Evolutionary conservation across 2,888 invertebrate genomes (phyloP).

Genomic region (Atherix ibis): DNA sequence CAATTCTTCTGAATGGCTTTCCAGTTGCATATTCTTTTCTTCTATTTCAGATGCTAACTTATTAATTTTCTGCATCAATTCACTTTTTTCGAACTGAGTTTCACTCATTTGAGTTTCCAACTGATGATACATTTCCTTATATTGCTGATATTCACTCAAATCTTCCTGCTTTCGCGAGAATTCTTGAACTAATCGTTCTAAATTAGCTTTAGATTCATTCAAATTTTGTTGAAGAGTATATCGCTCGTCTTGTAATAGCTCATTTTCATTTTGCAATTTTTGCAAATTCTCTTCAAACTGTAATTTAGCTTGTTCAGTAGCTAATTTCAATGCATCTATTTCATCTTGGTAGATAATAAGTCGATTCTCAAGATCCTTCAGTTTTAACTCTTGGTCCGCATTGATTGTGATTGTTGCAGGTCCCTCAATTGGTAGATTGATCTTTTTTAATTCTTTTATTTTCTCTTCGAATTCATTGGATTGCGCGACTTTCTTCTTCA

Average conservation of each 20-base stretch:
- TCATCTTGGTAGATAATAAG: too few species aligned
- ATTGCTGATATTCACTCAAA: not conserved
- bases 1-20: slow-evolving; percentile 8
- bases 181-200: not conserved
- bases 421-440: slow-evolving; percentile 5
- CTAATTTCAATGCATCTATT: not conserved
- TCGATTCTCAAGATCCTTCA: too few species aligned
- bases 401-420: not conserved
- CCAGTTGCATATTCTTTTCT: slow-evolving; percentile 4
- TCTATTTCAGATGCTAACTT: not conserved
- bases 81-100: too few species aligned
- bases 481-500: slow-evolving; percentile 54
- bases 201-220: slow-evolving; percentile 4
- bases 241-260: slow-evolving; percentile 10
- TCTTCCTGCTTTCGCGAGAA: too few species aligned
- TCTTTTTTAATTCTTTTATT: slow-evolving; percentile 20
- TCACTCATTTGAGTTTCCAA: not conserved
- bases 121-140: not conserved
- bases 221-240: slow-evolving; percentile 7
- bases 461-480: slow-evolving; percentile 49
- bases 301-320: slow-evolving; percentile 2
- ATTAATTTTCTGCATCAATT: not conserved
- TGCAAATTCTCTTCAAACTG: slow-evolving; percentile 3
- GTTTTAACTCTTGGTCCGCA: not conserved
- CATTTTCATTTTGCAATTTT: slow-evolving; percentile 5